phyloP scores from a whole-genome alignment of 2,888 invertebrate genomes.

The Ornithoptera priamus region DNA sequence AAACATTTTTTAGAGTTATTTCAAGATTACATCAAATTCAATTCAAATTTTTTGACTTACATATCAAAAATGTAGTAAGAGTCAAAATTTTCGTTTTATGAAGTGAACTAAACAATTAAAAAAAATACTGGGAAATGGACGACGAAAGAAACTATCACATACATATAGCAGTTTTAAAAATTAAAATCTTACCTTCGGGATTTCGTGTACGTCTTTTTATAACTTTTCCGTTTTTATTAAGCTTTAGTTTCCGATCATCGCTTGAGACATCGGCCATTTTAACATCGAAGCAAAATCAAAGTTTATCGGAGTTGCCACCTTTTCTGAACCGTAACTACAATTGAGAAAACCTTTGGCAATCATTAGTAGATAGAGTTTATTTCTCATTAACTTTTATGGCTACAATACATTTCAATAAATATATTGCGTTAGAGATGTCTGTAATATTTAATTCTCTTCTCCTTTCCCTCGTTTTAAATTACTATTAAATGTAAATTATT shows the following conservation, averaged over 20 bases:
- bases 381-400: too few relatives aligned
- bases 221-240: conserved; percentile 74
- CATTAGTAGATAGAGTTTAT: too few relatives aligned
- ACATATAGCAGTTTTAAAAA: conserved; percentile 31
- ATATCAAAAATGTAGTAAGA: conserved; percentile 72
- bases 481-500: too few relatives aligned
- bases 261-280: conserved; percentile 80
- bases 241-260: conserved; percentile 72
- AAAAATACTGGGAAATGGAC: conserved; percentile 27
- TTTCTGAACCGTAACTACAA: background rate
- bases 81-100: conserved; percentile 50
- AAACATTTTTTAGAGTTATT: conserved; percentile 25
- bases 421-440: too few relatives aligned
- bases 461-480: too few relatives aligned
- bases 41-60: conserved; percentile 39
- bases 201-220: conserved; percentile 72
- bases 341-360: too few relatives aligned
- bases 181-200: conserved; percentile 66
- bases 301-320: background rate
- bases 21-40: conserved; percentile 28
- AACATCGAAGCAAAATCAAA: conserved; percentile 55
- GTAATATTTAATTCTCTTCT: too few relatives aligned
- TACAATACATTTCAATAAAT: too few relatives aligned
- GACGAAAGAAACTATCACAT: conserved; percentile 20
- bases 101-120: conserved; percentile 40